Evolutionary conservation across 2,888 invertebrate species (phyloP).

Genomic region (Octodonta nipae): DNA sequence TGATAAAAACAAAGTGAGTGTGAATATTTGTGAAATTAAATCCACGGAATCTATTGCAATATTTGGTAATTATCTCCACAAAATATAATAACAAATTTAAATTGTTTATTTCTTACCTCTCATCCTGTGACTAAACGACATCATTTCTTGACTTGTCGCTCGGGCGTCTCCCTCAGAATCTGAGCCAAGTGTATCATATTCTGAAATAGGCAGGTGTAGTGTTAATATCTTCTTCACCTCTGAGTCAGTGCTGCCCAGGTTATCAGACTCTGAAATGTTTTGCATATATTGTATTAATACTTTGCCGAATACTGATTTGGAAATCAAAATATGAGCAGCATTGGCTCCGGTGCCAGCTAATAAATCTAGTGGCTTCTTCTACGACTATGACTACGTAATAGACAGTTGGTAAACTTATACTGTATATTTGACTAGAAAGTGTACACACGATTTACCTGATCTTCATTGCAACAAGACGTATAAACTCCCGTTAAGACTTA

Average conservation of each 20-base stretch:
- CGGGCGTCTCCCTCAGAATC: constrained; percentile 67
- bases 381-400: background rate
- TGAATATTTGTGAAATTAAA: no score
- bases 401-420: background rate
- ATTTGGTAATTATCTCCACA: no score
- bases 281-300: background rate
- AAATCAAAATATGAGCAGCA: constrained; percentile 21
- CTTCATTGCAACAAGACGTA: no score
- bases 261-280: constrained; percentile 67
- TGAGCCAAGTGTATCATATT: constrained; percentile 74
- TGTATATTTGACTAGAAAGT: background rate
- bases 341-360: constrained; percentile 18
- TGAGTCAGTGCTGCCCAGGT: constrained; percentile 88
- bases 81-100: no score
- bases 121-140: constrained; percentile 40
- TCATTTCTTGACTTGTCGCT: constrained; percentile 46
- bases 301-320: background rate
- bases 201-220: constrained; percentile 85
- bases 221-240: constrained; percentile 87
- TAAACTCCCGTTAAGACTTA: no score
- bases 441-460: no score
- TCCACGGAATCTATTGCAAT: no score
- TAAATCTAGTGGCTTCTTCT: background rate
- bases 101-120: constrained; percentile 29
- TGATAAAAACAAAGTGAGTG: no score